Percentiles rank a stretch among this genome's conserved stretches.
These are phyloP conservation scores for Oceanodroma leucorhoa DNA, from an alignment of 2,797 vertebrate species.

Conservation along the genomic window DNA sequence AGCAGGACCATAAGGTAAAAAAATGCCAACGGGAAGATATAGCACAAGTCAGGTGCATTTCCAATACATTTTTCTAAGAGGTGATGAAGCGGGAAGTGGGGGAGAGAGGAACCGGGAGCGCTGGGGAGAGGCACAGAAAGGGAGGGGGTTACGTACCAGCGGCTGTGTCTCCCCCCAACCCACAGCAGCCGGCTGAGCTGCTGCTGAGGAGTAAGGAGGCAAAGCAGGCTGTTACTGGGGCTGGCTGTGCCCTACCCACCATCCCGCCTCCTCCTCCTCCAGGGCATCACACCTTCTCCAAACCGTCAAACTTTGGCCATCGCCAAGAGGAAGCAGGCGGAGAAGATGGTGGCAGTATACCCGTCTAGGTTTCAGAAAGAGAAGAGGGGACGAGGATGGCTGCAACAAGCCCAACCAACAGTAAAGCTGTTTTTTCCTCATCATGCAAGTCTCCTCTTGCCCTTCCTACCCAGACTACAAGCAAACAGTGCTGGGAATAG, in stretches of 20 bases:
- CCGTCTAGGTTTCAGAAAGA: background rate
- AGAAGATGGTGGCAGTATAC: background rate
- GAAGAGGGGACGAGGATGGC: background rate
- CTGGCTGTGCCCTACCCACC: background rate
- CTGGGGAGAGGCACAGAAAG: background rate
- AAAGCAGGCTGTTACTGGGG: background rate
- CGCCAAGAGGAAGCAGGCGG: background rate
- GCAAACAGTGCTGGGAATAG: background rate
- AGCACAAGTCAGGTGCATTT: background rate
- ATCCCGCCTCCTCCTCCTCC: background rate
- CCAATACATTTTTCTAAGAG: background rate
- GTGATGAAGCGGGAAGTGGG: background rate
- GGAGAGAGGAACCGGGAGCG: background rate
- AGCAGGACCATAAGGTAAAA: background rate
- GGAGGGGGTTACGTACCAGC: fast-evolving
- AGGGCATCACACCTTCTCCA: background rate
- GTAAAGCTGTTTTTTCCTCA: background rate
- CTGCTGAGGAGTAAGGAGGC: background rate
- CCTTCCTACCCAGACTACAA: background rate
- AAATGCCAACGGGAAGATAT: background rate
- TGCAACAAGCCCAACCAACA: background rate
- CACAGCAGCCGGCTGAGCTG: background rate
- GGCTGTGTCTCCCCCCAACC: background rate
- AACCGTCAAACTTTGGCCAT: background rate
- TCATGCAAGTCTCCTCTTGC: background rate